Base-by-base conservation (phyloP, 2,797 vertebrate species). In the Psittacula derbiana region DNA sequence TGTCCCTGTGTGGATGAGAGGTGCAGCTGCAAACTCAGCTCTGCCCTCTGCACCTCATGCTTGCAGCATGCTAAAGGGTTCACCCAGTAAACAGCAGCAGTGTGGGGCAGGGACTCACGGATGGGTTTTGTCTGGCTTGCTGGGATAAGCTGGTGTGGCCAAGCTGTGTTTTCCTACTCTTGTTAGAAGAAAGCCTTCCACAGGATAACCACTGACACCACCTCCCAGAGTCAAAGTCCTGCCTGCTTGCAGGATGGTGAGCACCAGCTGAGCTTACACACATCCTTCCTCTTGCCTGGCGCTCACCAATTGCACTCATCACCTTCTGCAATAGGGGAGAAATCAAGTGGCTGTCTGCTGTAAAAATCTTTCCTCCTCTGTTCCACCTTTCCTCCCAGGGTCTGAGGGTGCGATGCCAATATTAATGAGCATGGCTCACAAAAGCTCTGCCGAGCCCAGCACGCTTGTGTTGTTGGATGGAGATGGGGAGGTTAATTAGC, bases 281-380 rank as follows among this genome's bases (percentile, higher is more conserved):
- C 16, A 1, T 25, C 20, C 12, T 12, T 61, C 19, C 28, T 74
- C 21, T 52, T 40, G n/a, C 58, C 28, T 20, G 12, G n/a, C 1
- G 0, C 27, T 49, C 31, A 25, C 0, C 0, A 55, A 36, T 2
- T 43, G 8, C 0, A 0, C 64, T 58, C 5, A 1, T 69, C 36
- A 5, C 27, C 57, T 80, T 44, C 50, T 11, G 0, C 16, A 53
- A 16, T 0, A 53, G n/a, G 24, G 4, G 23, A 28, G 38, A 71
- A 82, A 75, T 44, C 43, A 43, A 82, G 69, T 2, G 0, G n/a
- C 44, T 70, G 41, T 30, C 47, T 47, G 30, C 66, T 73, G 23
- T 46, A 60, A 71, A 85, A 88, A 86, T 40, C 52, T 46, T 80
- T 38, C 10, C 46, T 72, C 47, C 53, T 71, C 74, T 83, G 55